Conservation (phyloP, 1,140 invertebrate genomes). For the Drosophila fuyamai region DNA sequence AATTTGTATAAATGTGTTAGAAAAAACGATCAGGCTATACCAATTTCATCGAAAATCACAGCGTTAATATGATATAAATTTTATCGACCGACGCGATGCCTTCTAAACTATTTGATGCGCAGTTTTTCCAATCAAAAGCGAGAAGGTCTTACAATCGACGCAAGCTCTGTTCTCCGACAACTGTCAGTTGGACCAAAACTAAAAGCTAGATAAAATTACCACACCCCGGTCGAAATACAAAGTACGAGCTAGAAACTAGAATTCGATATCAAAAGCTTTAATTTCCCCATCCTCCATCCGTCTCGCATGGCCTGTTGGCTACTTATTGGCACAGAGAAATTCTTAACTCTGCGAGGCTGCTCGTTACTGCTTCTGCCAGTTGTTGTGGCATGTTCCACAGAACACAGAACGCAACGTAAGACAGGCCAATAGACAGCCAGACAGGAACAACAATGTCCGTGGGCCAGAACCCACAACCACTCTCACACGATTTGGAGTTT, state of each 20-base stretch:
- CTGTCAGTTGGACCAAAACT: slow-evolving; percentile 28
- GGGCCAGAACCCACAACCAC: slow-evolving; percentile 25
- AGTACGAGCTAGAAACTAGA: slow-evolving; percentile 32
- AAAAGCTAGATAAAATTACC: slow-evolving; percentile 33
- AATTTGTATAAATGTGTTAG: no score
- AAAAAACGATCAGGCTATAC: not conserved
- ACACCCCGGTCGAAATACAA: slow-evolving; percentile 14
- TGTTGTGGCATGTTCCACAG: slow-evolving; percentile 61
- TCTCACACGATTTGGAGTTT: slow-evolving; percentile 15
- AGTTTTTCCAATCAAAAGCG: not conserved
- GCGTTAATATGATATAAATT: not conserved
- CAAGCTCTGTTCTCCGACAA: slow-evolving; percentile 9
- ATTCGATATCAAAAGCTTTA: slow-evolving; percentile 54
- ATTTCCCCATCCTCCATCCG: slow-evolving; percentile 31
- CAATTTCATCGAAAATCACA: not conserved
- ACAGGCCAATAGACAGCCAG: slow-evolving; percentile 62
- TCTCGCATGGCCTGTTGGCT: slow-evolving; percentile 22
- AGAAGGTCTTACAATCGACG: not conserved
- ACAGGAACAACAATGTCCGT: slow-evolving; percentile 45
- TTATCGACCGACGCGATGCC: not conserved
- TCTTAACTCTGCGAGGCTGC: slow-evolving; percentile 18
- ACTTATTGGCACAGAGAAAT: slow-evolving; percentile 58
- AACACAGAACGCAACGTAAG: slow-evolving; percentile 56
- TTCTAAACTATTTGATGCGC: not conserved
- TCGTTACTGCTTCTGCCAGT: slow-evolving; percentile 22